Evolutionary conservation across 2,888 invertebrate species (phyloP).

Genomic region (Drosophila macrothrix): DNA sequence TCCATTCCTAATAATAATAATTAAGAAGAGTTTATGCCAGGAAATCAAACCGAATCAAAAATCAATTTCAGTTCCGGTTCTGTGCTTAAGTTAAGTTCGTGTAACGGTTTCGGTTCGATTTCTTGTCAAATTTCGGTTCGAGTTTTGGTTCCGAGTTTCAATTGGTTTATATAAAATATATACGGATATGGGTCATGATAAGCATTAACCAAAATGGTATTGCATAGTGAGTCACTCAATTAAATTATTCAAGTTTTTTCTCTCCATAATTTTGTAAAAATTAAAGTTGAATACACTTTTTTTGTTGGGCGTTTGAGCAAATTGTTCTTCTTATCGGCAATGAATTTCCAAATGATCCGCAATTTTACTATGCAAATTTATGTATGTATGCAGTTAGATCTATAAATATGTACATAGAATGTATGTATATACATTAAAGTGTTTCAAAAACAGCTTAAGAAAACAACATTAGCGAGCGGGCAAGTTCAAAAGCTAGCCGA

Average conservation of each 20-base stretch:
- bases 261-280: not conserved
- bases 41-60: not conserved
- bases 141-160: not conserved
- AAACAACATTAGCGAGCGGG: conserved; percentile 6
- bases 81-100: not conserved
- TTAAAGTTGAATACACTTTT: not conserved
- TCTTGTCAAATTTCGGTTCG: not conserved
- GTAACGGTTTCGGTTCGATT: not conserved
- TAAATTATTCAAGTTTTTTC: not conserved
- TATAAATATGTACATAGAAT: not conserved
- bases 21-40: not conserved
- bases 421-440: conserved; percentile 1
- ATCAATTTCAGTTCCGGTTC: not conserved
- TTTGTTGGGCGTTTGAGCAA: not conserved
- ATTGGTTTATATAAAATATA: not conserved
- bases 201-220: not conserved
- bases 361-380: conserved; percentile 1
- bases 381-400: not conserved
- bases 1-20: not conserved
- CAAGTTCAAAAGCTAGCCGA: conserved; percentile 24
- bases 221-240: not conserved
- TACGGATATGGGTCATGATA: not conserved
- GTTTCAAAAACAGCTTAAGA: conserved; percentile 7
- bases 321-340: conserved; percentile 3
- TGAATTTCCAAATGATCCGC: conserved; percentile 13